Evolutionary conservation across 2,888 invertebrate species (phyloP), one percentile per base, ranked within the genome.

Genomic region (Cylloceria caligata): DNA sequence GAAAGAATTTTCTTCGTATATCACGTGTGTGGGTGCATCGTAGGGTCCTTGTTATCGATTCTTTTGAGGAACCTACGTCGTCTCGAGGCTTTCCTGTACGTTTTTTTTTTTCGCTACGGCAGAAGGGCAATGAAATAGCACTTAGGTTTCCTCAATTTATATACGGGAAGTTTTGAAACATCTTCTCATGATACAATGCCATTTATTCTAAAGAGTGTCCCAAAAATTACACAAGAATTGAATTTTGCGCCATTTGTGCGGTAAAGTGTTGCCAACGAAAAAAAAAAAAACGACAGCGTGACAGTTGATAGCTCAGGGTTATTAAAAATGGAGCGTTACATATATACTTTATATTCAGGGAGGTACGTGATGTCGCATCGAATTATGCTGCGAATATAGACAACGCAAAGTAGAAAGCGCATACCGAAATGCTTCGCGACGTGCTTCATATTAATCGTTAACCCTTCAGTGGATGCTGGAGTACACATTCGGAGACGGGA

Each of bases 1-100:
- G n/a, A n/a, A 16, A 42, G 64, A 45, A n/a, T 27, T n/a, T 19
- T 16, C n/a, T 65, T 42, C 11, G 0, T 36, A 36, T 21, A 19
- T 62, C 27, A 9, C 21, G 24, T 30, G 16, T 19, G 65, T 13
- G 45, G 16, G 6, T 24, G n/a, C 19, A 45, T 27, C n/a, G 45
- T 3, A 65, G 45, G 27, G 24, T 45, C 42, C 64, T 27, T 27
- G 24, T 3, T 47, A 65, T 65, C 47, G 65, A 65, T 65, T 13
- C 27, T 42, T 24, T 27, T 9, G 19, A 9, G 45, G 6, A 27
- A 16, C 27, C 4, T 13, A 3, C 16, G 4, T 24, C 24, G 64
- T 24, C 13, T 6, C 42, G 13, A 7, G 1, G 27, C 42, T 39
- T 21, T 39, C 9, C 19, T 7, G 36, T 34, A 39, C 21, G 39